Base-by-base conservation (phyloP, 2,888 invertebrate genomes). In the Mallateleia sp. region DNA sequence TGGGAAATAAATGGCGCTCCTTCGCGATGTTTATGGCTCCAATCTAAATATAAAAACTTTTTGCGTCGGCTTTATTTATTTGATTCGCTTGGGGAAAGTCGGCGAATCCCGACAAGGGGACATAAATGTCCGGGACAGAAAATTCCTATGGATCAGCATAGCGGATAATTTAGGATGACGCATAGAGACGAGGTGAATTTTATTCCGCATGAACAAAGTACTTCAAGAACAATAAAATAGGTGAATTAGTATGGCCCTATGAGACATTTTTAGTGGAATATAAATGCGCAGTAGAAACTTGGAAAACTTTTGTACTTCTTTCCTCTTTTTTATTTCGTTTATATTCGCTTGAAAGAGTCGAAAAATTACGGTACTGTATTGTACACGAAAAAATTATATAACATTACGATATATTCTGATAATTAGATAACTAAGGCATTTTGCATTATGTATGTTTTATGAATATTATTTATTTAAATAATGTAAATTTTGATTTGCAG, bases 1-100 rank as follows among this genome's bases (percentile, higher is more conserved):
- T 38, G 32, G 15, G 25, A 62, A 60, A 72, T 20, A 22, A 72
- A 58, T 58, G 25, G 45, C 54, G 18, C 71, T 72, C n/a, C 28
- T 52, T 18, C 67, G 69, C 72, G 69, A 85, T 74, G 24, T 77
- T 77, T 84, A 78, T 58, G 50, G 69, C 45, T 67, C 14, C 38
- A 28, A 50, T 66, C 22, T 56, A 42, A 58, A 72, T 78, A 58
- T 54, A 77, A 42, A 56, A 69, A 69, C 50, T 67, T 60, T 74
- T 56, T 42, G 7, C 72, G n/a, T 47, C n/a, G 52, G 47, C 24
- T 66, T 18, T 32, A 74, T 74, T 81, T 67, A 69, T 77, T 83
- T 45, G 60, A 83, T 45, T 74, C 58, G 50, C 54, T 50, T 18
- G 69, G 62, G 79, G 62, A 50, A 79, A 54, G 15, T 15, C 24